A percentile compares a stretch with the other conserved stretches of the same genome.
phyloP scores from a whole-genome alignment of 2,797 vertebrate species.

The Melopsittacus undulatus region DNA sequence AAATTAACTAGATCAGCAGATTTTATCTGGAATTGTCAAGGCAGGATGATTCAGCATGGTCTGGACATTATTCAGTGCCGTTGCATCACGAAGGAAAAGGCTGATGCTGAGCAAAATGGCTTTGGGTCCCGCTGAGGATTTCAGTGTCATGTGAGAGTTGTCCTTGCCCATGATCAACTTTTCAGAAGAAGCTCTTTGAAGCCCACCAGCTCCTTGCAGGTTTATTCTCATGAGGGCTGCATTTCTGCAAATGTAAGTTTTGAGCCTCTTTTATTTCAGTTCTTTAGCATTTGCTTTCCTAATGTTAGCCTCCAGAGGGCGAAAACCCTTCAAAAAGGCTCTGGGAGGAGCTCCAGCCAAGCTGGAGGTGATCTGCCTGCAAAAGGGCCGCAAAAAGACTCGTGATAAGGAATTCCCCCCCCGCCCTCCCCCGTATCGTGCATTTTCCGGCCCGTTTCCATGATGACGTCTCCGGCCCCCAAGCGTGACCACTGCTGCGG shows the following conservation, averaged over 20 bases:
- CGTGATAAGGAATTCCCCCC: not conserved
- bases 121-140: not conserved
- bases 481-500: not conserved
- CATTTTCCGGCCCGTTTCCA: not conserved
- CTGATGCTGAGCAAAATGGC: fast-evolving
- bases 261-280: not conserved
- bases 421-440: too few species aligned
- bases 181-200: not conserved
- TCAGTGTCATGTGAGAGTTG: not conserved
- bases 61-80: not conserved
- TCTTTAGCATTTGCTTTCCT: not conserved
- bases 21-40: not conserved
- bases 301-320: constrained; percentile 43
- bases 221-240: not conserved
- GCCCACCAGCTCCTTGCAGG: not conserved
- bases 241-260: not conserved
- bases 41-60: not conserved
- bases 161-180: not conserved
- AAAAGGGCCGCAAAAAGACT: not conserved
- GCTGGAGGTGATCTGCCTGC: not conserved
- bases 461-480: fast-evolving
- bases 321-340: not conserved
- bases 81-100: not conserved
- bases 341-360: not conserved
- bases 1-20: not conserved